Evolutionary conservation across 2,797 vertebrate species (phyloP), one percentile per base, ranked within the genome.

Genomic region (Staurois parvus): DNA sequence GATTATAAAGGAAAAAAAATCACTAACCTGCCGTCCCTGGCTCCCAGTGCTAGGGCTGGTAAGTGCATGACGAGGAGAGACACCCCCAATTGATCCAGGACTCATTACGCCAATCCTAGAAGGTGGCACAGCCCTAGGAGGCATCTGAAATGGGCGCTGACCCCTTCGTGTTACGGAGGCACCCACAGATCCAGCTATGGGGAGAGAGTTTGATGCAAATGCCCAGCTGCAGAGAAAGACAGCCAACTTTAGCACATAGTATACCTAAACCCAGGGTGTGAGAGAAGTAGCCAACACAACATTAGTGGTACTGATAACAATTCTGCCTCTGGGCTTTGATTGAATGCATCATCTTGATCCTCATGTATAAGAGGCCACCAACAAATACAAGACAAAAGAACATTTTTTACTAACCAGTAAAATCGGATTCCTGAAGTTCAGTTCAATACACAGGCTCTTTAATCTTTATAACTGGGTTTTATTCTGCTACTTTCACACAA

Each of bases 161-260:
- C 96, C 96, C 84, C 97, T 91, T 24, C 97, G 94, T 66, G 92
- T 95, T 88, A 97, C 94, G 76, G 91, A 96, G 94, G 93, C 95
- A 96, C 91, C 96, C 95, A 98, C 97, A 98, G 97, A 99, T 89
- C 97, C 97, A 92, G 97, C 97, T 98, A 97, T 98, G 96, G 97
- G 97, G 93, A 99, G 96, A 67, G 97, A 98, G 94, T 97, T 98
- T 88, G 97, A 97, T 89, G 97, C 97, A 67, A 98, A 98, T 15
- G 96, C 96, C 97, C 97, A 98, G 91, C 97, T 98, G 89, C 77
- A 88, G 79, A 84, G 48, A 91, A 70, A 86, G 74, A 76, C 59
- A 26, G 24, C 5, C 59, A 70, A 70, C 19, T 5, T 29, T 2
- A 66, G 29, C 24, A 30, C 24, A 40, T 11, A 69, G 66, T 21